These are phyloP conservation scores for Tethya wilhelma DNA, from an alignment of 37 sponge, comb jelly and placozoan species.

Conservation along the genomic window DNA sequence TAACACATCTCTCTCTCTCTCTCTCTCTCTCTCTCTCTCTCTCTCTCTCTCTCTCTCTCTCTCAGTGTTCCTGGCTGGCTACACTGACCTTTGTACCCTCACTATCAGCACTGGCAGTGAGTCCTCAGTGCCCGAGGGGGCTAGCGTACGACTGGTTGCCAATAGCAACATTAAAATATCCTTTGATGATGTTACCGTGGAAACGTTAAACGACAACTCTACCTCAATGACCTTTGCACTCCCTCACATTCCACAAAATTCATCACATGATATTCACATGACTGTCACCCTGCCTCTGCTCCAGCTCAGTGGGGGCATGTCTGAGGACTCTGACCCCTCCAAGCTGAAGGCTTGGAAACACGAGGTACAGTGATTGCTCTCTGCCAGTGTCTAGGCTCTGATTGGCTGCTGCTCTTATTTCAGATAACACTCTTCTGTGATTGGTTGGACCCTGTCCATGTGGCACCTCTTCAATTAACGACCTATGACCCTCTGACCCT, in stretches of 20 bases:
- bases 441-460: conserved; percentile 44
- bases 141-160: background rate
- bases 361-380: conserved; percentile 5
- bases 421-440: conserved; percentile 39
- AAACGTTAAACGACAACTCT: no score
- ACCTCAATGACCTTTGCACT: background rate
- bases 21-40: background rate
- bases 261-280: conserved; percentile 8
- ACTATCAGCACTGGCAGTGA: conserved; percentile 13
- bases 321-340: background rate
- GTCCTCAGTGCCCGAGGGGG: conserved; percentile 11
- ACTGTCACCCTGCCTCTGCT: background rate
- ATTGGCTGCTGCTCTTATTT: background rate
- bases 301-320: background rate
- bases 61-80: conserved; percentile 44
- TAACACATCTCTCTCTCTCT: background rate
- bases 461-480: conserved; percentile 27
- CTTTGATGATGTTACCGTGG: background rate
- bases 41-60: background rate
- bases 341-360: conserved; percentile 23
- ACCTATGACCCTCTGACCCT: conserved; percentile 36
- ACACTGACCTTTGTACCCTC: conserved; percentile 25
- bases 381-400: background rate
- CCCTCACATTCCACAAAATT: background rate
- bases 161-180: background rate